These are phyloP conservation scores for Pseudococcus jackbeardsleyi DNA, from an alignment of 2,888 invertebrate genomes.

Conservation along the genomic window DNA sequence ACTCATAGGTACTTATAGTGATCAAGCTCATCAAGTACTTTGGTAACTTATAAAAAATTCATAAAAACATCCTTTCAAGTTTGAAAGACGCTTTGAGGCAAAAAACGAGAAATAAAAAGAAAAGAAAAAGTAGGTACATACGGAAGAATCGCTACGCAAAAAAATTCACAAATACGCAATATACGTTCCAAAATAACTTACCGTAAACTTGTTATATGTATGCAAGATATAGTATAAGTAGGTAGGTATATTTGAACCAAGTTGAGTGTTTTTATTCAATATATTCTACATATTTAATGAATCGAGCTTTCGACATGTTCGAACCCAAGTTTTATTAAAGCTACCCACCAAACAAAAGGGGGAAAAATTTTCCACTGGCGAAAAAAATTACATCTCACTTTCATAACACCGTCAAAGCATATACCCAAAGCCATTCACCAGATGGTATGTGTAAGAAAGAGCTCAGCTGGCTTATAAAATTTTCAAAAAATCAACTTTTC, in stretches of 20 bases:
- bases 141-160: not conserved
- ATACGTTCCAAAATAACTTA: not conserved
- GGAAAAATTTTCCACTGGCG: not conserved
- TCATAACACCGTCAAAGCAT: not conserved
- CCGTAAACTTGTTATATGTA: not conserved
- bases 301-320: not conserved
- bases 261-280: slow-evolving; percentile 33
- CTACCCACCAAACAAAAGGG: not conserved
- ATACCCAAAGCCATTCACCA: not conserved
- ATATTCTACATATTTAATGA: slow-evolving; percentile 31
- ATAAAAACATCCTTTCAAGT: not conserved
- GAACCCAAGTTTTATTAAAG: not conserved
- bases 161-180: not conserved
- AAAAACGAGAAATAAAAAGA: too few species aligned
- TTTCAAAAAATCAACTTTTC: not conserved
- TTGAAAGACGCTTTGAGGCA: too few species aligned
- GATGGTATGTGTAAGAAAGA: not conserved
- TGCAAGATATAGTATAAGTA: not conserved
- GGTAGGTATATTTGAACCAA: not conserved
- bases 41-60: not conserved
- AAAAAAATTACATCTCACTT: not conserved
- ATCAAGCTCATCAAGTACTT: slow-evolving; percentile 1
- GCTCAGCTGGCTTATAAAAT: slow-evolving; percentile 24
- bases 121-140: too few species aligned
- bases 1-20: not conserved